Evolutionary conservation across 2,113 vertebrate species (phyloP).

Genomic region (Archocentrus centrarchus): DNA sequence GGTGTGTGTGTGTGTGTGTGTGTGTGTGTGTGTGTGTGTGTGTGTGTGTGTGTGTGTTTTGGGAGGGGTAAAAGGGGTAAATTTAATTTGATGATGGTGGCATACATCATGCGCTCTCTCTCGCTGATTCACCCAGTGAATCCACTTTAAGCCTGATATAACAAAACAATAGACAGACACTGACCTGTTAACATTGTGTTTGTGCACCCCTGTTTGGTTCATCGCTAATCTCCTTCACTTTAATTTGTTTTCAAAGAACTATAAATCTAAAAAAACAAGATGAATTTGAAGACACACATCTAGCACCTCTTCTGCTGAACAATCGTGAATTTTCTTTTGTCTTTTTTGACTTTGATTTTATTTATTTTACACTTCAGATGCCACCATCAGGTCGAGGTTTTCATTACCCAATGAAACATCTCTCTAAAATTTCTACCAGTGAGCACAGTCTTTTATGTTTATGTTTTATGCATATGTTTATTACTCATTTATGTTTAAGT

Average conservation of each 20-base stretch:
- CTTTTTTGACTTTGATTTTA: neutral
- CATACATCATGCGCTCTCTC: conserved; percentile 4
- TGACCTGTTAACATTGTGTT: conserved; percentile 61
- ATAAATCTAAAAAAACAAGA: conserved; percentile 17
- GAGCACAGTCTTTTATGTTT: neutral
- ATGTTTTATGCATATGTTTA: too few species aligned
- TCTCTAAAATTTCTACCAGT: neutral
- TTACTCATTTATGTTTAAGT: neutral
- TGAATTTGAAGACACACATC: neutral
- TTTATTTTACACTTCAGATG: neutral
- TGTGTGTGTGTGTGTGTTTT: conserved; percentile 28
- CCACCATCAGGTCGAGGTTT: too few species aligned
- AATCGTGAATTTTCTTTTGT: neutral
- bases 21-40: conserved; percentile 31
- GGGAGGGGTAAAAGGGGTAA: conserved; percentile 23
- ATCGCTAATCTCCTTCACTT: conserved; percentile 62
- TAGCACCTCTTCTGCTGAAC: neutral
- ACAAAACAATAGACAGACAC: conserved; percentile 55
- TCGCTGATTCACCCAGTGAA: conserved; percentile 50
- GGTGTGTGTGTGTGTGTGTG: conserved; percentile 47
- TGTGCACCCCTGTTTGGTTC: neutral
- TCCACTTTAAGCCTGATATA: conserved; percentile 64
- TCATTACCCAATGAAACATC: neutral
- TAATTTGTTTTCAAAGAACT: conserved; percentile 56
- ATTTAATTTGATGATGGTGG: conserved; percentile 77